A percentile compares a stretch with the other conserved stretches of the same genome.
These are phyloP conservation scores for mouse (Mus musculus) DNA, from an alignment of 2,113 vertebrate species.

Conservation along the genomic window DNA sequence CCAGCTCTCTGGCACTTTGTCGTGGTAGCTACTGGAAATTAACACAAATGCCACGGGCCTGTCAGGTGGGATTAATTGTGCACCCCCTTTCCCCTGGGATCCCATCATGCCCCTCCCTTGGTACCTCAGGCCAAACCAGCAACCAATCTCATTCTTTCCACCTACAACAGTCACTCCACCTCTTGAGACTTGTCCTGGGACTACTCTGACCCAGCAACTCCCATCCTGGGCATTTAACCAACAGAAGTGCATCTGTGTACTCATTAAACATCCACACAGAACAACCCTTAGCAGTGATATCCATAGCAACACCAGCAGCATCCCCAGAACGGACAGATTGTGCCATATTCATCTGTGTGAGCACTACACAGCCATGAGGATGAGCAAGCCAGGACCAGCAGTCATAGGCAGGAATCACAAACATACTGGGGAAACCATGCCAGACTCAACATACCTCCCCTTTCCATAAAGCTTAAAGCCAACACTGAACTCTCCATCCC, in stretches of 20 bases:
- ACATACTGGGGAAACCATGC: fast-evolving
- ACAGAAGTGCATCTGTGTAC: not conserved
- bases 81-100: not conserved
- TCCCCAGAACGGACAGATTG: not conserved
- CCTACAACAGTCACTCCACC: not conserved
- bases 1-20: not conserved
- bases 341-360: fast-evolving
- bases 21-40: not conserved
- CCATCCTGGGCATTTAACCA: not conserved
- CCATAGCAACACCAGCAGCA: fast-evolving
- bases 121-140: not conserved
- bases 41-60: too few species aligned
- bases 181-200: not conserved
- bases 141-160: not conserved
- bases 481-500: not conserved
- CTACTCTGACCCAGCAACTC: not conserved
- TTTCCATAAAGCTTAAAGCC: not conserved
- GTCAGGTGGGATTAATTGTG: not conserved
- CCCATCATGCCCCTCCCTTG: not conserved
- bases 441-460: not conserved
- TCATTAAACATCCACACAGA: not conserved
- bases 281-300: fast-evolving
- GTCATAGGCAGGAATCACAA: not conserved
- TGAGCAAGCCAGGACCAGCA: fast-evolving
- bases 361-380: fast-evolving